Conservation (phyloP, 2,113 vertebrate genomes). For the Eulemur macaco region DNA sequence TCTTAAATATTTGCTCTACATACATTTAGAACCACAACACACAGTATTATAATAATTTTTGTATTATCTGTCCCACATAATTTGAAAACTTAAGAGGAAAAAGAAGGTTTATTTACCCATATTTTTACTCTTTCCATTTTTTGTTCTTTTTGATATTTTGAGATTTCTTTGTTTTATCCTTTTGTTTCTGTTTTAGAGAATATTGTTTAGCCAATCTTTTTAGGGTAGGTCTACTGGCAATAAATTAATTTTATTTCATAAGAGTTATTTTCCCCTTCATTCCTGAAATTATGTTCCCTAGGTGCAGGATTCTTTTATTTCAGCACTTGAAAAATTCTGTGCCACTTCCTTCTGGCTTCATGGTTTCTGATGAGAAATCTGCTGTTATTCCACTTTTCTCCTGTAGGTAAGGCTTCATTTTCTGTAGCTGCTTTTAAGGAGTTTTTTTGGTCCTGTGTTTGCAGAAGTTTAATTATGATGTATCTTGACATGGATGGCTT, state of each 20-base stretch:
- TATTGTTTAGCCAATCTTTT: neutral
- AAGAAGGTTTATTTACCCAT: neutral
- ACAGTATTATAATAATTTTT: neutral
- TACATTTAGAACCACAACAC: neutral
- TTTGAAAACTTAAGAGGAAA: neutral
- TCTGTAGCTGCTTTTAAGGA: neutral
- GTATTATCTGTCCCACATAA: neutral
- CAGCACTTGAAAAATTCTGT: neutral
- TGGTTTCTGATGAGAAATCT: neutral
- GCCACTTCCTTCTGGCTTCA: neutral
- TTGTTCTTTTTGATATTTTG: neutral
- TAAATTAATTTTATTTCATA: neutral
- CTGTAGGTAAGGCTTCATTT: neutral
- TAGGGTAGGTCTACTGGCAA: neutral
- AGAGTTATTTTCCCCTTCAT: neutral
- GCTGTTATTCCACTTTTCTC: neutral
- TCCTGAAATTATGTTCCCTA: neutral
- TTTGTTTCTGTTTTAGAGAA: neutral
- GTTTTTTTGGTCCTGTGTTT: neutral
- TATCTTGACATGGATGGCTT: neutral
- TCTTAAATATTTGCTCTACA: neutral
- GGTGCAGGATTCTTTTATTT: neutral
- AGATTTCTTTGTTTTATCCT: neutral
- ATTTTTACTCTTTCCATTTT: neutral
- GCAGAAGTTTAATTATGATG: constrained; percentile 21